Percentiles rank a stretch among this genome's conserved stretches.
Conservation (phyloP, 2,113 vertebrate species). For the Alligator mississippiensis region DNA sequence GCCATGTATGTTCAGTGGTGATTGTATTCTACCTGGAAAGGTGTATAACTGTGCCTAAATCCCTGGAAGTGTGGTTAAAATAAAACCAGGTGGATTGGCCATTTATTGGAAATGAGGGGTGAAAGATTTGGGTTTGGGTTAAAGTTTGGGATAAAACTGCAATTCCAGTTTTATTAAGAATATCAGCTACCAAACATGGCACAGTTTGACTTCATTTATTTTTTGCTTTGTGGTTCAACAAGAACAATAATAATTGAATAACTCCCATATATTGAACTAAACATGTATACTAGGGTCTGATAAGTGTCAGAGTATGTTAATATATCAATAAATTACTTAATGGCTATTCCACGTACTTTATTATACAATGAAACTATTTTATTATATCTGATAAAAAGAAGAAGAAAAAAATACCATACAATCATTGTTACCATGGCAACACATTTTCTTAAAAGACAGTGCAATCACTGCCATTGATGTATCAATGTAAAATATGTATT, state of each 20-base stretch:
- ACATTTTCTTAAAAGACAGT: not conserved
- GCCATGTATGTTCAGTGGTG: no score
- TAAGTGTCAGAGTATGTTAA: not conserved
- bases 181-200: not conserved
- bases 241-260: not conserved
- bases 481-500: not conserved
- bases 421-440: accelerated
- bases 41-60: no score
- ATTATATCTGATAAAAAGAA: not conserved
- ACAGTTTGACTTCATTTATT: not conserved
- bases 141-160: not conserved
- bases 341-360: not conserved
- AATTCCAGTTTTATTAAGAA: not conserved
- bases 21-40: no score
- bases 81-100: no score
- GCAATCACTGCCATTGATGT: not conserved
- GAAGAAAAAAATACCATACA: not conserved
- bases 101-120: no score
- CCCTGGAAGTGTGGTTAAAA: no score
- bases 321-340: not conserved
- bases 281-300: not conserved
- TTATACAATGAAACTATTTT: not conserved
- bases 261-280: not conserved
- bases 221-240: not conserved
- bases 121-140: no score